These are phyloP conservation scores for Sylvilagus bachmani DNA, from an alignment of 2,113 vertebrate genomes.

Conservation along the genomic window DNA sequence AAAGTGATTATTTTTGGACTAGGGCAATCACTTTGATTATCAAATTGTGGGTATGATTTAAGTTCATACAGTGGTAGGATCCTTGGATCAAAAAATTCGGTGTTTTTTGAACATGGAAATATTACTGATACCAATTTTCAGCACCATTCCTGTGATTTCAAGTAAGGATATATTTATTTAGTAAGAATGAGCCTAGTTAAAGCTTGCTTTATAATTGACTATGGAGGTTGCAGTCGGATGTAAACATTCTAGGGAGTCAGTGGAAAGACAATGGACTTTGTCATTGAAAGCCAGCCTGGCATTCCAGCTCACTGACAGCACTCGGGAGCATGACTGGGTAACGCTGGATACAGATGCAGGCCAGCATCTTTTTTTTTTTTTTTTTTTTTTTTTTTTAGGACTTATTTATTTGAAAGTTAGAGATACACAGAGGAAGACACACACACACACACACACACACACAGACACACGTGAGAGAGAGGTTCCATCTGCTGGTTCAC, in stretches of 20 bases:
- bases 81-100: constrained; percentile 7
- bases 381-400: too few species aligned
- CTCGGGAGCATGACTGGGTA: too few species aligned
- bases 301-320: neutral
- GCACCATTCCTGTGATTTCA: neutral
- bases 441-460: too few species aligned
- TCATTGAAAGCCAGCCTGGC: neutral
- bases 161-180: neutral
- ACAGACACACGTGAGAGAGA: too few species aligned
- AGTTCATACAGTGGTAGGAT: neutral
- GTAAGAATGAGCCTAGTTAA: neutral
- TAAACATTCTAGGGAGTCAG: neutral
- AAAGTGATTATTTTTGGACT: neutral
- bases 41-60: neutral
- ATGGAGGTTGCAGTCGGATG: neutral
- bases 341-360: neutral
- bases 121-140: neutral
- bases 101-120: constrained; percentile 10
- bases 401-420: too few species aligned
- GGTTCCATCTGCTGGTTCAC: too few species aligned
- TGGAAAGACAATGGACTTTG: neutral
- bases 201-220: neutral
- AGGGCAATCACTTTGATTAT: neutral
- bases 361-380: neutral
- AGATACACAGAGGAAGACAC: too few species aligned